Conservation (phyloP, 2,797 vertebrate genomes). For the Ctenopoma kingsleyae region DNA sequence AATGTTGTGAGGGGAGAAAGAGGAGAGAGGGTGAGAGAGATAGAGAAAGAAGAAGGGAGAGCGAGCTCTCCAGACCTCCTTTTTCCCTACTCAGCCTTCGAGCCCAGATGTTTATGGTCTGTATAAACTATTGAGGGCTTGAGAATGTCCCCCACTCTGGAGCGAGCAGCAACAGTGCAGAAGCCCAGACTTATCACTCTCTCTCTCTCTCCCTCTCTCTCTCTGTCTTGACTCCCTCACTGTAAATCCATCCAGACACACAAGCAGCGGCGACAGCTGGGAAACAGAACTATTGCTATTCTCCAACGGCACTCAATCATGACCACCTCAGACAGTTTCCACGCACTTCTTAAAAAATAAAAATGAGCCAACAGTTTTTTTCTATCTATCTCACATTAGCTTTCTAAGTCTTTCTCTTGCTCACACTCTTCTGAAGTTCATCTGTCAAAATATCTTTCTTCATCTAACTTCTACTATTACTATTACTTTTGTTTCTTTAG, state of each 20-base stretch:
- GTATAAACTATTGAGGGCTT: conserved; percentile 86
- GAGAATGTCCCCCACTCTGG: conserved; percentile 82
- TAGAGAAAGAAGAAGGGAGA: conserved; percentile 39
- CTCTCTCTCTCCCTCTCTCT: conserved; percentile 33
- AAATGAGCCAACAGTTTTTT: conserved; percentile 10
- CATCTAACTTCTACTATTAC: conserved; percentile 25
- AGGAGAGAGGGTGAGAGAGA: conserved; percentile 32
- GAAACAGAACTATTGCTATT: conserved; percentile 78
- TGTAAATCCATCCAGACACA: conserved; percentile 82
- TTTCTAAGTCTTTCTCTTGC: conserved; percentile 45
- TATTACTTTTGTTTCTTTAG: conserved; percentile 22
- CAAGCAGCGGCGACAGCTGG: conserved; percentile 78
- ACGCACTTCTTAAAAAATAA: conserved; percentile 58
- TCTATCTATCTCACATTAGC: conserved; percentile 16
- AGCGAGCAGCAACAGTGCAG: conserved; percentile 69
- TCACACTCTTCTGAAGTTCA: conserved; percentile 32
- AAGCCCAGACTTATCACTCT: conserved; percentile 81
- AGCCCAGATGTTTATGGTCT: conserved; percentile 87
- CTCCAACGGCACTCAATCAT: conserved; percentile 78
- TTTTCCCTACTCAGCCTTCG: conserved; percentile 82
- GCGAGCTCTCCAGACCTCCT: conserved; percentile 75
- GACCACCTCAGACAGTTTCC: conserved; percentile 69
- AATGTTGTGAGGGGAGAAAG: conserved; percentile 74
- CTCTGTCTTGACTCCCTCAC: conserved; percentile 61
- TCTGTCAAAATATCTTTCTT: conserved; percentile 27